Base-by-base conservation (phyloP, 1,140 invertebrate species). In the Macrostomum lignano region DNA sequence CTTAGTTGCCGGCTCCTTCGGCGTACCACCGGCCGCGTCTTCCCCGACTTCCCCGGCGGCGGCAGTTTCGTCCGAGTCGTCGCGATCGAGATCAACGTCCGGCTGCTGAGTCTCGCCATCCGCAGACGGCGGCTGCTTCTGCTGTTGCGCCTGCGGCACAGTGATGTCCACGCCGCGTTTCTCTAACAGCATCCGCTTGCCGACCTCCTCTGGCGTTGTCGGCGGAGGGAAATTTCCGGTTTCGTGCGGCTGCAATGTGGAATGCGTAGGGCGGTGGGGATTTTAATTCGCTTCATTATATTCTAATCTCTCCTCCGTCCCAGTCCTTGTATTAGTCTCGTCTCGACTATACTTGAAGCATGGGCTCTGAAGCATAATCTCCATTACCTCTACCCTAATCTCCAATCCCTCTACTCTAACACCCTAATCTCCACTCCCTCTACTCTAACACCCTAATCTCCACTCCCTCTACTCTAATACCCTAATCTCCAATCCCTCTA, bases 181-280 rank as follows among this genome's bases (percentile, higher is more conserved):
- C 42, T 88, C 79, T 46, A 79, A 74, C 0, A 96, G 56, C 23
- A 91, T 71, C 37, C 84, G 61, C 5, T 81, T 79, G 1, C 86
- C 86, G 2, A 96, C 86, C 61, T 93, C 81, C 41, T 81, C 73
- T 0, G 86, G 81, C 19, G 77, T 93, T 0, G 86, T 96, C 0
- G 86, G 86, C 5, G 84, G 77, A 13, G 82, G 86, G 46, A 88
- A 84, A 51, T 61, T 52, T 10, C 58, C 53, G 54, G 35, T 31
- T 32, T 32, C 31, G 31, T 32, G 14, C 11, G 33, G 24, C n/a
- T n/a, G n/a, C n/a, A n/a, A n/a, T 24, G 23, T n/a, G 10, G 10
- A n/a, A 24, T 24, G 10, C 10, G 23, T n/a, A 35, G 24, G 30
- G 25, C 25, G 31, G 25, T 26, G 23, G 33, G 40, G 40, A 17